Conservation (phyloP, 30 jellyfish, hydroid and myxozoan genomes). For the Haliclystus octoradiatus region DNA sequence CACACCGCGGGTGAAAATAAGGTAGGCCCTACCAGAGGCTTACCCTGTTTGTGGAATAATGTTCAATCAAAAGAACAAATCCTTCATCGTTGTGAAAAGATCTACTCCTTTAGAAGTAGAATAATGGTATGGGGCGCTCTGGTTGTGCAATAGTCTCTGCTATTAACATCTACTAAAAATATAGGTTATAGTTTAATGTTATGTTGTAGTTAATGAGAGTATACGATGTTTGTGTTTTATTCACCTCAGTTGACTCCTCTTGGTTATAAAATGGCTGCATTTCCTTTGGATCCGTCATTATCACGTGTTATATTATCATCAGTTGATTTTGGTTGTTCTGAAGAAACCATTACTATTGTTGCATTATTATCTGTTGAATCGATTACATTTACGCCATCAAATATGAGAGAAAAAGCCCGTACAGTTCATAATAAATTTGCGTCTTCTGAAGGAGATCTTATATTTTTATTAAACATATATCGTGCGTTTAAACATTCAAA, state of each 20-base stretch:
- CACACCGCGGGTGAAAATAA: too few relatives aligned
- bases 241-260: slow-evolving; percentile 58
- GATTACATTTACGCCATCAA: slow-evolving; percentile 65
- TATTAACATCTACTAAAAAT: too few relatives aligned
- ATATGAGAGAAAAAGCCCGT: slow-evolving; percentile 50
- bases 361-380: slow-evolving; percentile 83
- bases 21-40: too few relatives aligned
- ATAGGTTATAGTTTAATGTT: too few relatives aligned
- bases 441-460: slow-evolving; percentile 88
- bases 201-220: too few relatives aligned
- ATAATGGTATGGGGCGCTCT: too few relatives aligned
- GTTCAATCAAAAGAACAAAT: too few relatives aligned
- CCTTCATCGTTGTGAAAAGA: too few relatives aligned
- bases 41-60: too few relatives aligned
- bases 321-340: slow-evolving; percentile 64
- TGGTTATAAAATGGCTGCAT: slow-evolving; percentile 70
- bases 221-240: background rate
- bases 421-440: slow-evolving; percentile 47
- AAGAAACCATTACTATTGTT: slow-evolving; percentile 63
- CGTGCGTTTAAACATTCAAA: slow-evolving; percentile 75
- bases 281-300: slow-evolving; percentile 85
- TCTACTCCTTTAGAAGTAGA: too few relatives aligned
- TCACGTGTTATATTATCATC: slow-evolving; percentile 80
- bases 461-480: slow-evolving; percentile 45
- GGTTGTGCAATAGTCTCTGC: too few relatives aligned